phyloP scores from a whole-genome alignment of 1,140 invertebrate species.

The Drosophila nikananu region DNA sequence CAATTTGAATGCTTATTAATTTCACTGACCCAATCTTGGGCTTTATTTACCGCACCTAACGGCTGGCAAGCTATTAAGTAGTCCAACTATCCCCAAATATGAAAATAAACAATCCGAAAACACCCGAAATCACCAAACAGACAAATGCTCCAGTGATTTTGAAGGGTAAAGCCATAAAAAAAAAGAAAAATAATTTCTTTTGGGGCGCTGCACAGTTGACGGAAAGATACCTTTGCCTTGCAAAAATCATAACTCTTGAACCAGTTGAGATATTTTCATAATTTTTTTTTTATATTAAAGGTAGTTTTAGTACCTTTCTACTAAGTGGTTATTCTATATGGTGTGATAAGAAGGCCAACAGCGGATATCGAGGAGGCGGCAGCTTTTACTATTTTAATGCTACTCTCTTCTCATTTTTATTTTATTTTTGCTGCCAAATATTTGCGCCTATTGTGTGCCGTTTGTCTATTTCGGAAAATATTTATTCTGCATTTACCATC shows the following conservation, averaged over 20 bases:
- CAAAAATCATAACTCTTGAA: too few species aligned
- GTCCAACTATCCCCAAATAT: constrained; percentile 12
- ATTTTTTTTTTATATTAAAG: too few species aligned
- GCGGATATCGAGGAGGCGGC: too few species aligned
- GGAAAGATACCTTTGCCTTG: too few species aligned
- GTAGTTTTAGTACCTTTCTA: too few species aligned
- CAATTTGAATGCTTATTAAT: constrained; percentile 8
- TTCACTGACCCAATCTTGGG: constrained; percentile 9
- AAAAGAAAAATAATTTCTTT: constrained; percentile 39
- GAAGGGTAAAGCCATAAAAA: constrained; percentile 58
- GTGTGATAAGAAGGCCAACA: too few species aligned
- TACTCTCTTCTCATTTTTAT: not conserved
- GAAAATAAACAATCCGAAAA: constrained; percentile 20
- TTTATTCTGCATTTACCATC: constrained; percentile 35
- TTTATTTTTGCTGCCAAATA: constrained; percentile 27
- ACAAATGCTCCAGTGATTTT: constrained; percentile 65
- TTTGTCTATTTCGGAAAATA: constrained; percentile 30
- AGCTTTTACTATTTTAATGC: constrained; percentile 30
- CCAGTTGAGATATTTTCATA: too few species aligned
- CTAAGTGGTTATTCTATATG: too few species aligned
- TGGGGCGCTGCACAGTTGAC: constrained; percentile 24
- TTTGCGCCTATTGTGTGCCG: constrained; percentile 31
- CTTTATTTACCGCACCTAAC: constrained; percentile 1
- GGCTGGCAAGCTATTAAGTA: constrained; percentile 12
- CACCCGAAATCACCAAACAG: constrained; percentile 16